Conservation (phyloP, 2,888 invertebrate genomes). For the Lasioglossum vierecki region DNA sequence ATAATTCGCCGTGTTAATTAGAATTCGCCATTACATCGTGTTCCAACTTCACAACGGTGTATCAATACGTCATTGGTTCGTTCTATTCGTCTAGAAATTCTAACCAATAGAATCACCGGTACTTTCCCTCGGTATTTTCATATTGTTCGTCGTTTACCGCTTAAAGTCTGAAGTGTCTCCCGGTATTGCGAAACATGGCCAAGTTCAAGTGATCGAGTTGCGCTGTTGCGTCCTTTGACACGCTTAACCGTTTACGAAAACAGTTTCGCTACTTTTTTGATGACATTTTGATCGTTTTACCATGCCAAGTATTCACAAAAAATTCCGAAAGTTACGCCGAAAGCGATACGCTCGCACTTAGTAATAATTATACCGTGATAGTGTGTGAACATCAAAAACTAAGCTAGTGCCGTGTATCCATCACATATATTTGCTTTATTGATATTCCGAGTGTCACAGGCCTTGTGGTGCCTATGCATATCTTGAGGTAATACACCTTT, state of each 20-base stretch:
- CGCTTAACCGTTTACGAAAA: constrained; percentile 74
- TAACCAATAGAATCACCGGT: constrained; percentile 47
- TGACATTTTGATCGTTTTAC: constrained; percentile 63
- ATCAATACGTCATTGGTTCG: constrained; percentile 22
- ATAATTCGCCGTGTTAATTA: constrained; percentile 16
- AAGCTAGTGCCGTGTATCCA: constrained; percentile 72
- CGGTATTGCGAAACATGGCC: constrained; percentile 34
- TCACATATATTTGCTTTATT: constrained; percentile 80
- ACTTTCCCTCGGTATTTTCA: constrained; percentile 35
- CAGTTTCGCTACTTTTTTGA: constrained; percentile 62
- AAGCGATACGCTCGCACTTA: constrained; percentile 70
- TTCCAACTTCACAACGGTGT: neutral
- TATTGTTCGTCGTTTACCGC: constrained; percentile 39
- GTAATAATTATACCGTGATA: constrained; percentile 61
- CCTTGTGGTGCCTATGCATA: constrained; percentile 82
- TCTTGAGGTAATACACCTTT: constrained; percentile 76
- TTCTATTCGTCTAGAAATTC: neutral
- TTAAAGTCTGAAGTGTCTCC: constrained; percentile 43
- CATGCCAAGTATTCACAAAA: constrained; percentile 72
- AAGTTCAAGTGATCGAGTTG: constrained; percentile 68
- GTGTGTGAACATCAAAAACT: constrained; percentile 67
- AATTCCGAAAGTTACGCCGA: constrained; percentile 68
- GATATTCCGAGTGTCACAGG: constrained; percentile 81
- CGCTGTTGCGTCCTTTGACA: constrained; percentile 77
- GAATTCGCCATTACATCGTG: constrained; percentile 15